A percentile compares a stretch with the other conserved stretches of the same genome.
phyloP scores from a whole-genome alignment of 2,113 vertebrate species.

The Ageneiosus marmoratus region DNA sequence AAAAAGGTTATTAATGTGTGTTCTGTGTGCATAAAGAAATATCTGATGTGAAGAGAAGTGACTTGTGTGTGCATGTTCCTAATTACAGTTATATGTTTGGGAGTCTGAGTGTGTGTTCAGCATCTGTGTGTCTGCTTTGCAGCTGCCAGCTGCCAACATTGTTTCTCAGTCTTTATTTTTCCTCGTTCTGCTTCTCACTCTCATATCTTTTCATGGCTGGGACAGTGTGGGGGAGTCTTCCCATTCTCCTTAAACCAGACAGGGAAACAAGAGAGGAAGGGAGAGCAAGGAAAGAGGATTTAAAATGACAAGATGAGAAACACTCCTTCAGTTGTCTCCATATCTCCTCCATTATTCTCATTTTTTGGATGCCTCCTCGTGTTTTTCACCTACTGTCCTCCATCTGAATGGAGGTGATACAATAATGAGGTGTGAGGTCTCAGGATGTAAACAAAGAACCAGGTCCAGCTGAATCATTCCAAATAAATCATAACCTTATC shows the following conservation, averaged over 20 bases:
- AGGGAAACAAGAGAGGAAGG: conserved; percentile 61
- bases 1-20: conserved; percentile 10
- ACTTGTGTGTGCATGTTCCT: conserved; percentile 41
- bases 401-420: conserved; percentile 36
- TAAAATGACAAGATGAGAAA: conserved; percentile 51
- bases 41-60: conserved; percentile 27
- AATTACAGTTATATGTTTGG: conserved; percentile 35
- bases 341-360: conserved; percentile 43
- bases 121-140: conserved; percentile 68
- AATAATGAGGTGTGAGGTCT: conserved; percentile 45
- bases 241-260: conserved; percentile 79
- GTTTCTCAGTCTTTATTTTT: conserved; percentile 32
- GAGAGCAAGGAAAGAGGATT: conserved; percentile 47
- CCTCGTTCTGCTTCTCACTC: conserved; percentile 67
- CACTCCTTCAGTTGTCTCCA: conserved; percentile 42
- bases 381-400: conserved; percentile 23
- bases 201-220: conserved; percentile 75
- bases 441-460: conserved; percentile 44
- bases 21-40: conserved; percentile 6
- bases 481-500: conserved; percentile 54
- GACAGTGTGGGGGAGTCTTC: conserved; percentile 73
- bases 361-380: conserved; percentile 18
- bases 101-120: conserved; percentile 58
- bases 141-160: conserved; percentile 73
- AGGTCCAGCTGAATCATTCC: conserved; percentile 34